Evolutionary conservation across 2,113 vertebrate genomes (phyloP).

Genomic region (Philantomba maxwellii): DNA sequence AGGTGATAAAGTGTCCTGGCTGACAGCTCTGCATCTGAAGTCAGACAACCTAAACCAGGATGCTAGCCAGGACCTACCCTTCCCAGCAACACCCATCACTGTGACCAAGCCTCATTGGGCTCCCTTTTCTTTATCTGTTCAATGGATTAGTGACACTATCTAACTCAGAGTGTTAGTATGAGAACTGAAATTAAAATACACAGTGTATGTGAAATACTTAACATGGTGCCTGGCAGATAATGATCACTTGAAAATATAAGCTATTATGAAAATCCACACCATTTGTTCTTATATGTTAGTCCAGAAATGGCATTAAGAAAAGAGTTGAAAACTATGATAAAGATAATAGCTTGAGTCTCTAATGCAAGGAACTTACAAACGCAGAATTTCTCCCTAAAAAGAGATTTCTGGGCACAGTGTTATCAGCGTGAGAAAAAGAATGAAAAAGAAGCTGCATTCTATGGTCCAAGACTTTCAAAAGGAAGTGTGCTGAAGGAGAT

Average conservation of each 20-base stretch:
- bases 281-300: fast-evolving
- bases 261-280: not conserved
- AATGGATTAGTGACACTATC: not conserved
- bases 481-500: no score
- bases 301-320: not conserved
- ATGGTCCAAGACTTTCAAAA: not conserved
- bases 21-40: not conserved
- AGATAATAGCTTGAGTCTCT: not conserved
- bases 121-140: not conserved
- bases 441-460: not conserved
- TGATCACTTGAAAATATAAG: fast-evolving
- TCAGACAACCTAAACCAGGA: fast-evolving
- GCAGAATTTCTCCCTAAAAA: not conserved
- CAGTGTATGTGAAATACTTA: not conserved
- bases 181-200: not conserved
- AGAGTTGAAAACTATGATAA: not conserved
- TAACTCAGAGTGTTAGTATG: fast-evolving
- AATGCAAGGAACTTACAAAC: not conserved
- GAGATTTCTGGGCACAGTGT: not conserved
- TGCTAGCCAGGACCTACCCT: fast-evolving
- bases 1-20: no score
- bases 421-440: not conserved
- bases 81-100: fast-evolving
- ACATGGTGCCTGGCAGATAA: no score
- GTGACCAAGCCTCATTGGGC: fast-evolving